phyloP scores from a whole-genome alignment of 2,797 vertebrate species.

The Propithecus perrieri region DNA sequence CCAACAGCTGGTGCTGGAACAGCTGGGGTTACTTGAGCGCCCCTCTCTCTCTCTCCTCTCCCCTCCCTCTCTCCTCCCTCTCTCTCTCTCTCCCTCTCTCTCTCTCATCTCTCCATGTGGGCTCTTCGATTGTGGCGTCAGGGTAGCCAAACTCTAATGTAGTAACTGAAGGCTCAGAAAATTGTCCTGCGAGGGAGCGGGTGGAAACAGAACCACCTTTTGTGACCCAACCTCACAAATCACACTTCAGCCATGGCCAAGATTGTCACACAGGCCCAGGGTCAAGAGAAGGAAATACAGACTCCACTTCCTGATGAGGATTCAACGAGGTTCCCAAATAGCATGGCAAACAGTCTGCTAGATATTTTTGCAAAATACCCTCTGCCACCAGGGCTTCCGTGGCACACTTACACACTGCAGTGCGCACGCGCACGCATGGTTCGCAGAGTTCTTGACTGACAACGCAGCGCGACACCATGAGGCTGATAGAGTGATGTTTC shows the following conservation, averaged over 20 bases:
- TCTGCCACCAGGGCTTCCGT: not conserved
- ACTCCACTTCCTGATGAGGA: not conserved
- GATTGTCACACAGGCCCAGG: not conserved
- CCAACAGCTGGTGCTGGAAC: not conserved
- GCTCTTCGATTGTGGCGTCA: not conserved
- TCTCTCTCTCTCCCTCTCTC: not conserved
- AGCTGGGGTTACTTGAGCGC: not conserved
- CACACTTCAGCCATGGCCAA: not conserved
- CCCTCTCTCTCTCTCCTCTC: not conserved
- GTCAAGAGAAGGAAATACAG: not conserved
- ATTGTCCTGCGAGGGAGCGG: not conserved
- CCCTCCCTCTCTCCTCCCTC: not conserved
- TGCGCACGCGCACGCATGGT: not conserved
- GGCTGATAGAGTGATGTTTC: too few species aligned
- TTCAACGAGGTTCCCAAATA: fast-evolving
- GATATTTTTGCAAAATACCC: not conserved
- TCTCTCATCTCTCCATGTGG: not conserved
- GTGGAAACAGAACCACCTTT: not conserved
- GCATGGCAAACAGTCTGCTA: not conserved
- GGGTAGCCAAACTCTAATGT: not conserved
- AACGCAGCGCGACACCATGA: not conserved
- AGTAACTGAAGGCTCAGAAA: not conserved
- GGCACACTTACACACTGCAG: not conserved
- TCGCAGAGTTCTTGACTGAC: not conserved
- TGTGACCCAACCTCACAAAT: not conserved